Evolutionary conservation across 2,797 vertebrate genomes (phyloP).

Genomic region (Natrix natrix): DNA sequence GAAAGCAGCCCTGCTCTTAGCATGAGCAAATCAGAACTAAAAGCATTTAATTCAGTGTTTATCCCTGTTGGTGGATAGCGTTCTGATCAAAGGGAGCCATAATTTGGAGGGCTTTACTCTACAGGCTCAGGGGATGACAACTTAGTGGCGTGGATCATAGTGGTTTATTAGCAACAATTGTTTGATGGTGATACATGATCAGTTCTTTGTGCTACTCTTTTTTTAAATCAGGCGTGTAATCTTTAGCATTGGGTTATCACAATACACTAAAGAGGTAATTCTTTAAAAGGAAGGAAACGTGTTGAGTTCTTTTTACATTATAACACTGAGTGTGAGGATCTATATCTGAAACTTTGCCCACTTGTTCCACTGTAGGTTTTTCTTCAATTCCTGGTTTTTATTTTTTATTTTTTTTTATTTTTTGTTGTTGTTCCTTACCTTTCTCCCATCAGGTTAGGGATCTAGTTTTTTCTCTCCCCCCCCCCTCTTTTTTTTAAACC

Average conservation of each 20-base stretch:
- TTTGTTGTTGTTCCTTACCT: not conserved
- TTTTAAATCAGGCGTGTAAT: slow-evolving; percentile 12
- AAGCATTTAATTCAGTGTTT: not conserved
- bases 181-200: slow-evolving; percentile 44
- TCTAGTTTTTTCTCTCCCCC: not conserved
- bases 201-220: slow-evolving; percentile 10
- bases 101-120: not conserved
- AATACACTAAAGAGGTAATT: slow-evolving; percentile 39
- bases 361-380: not conserved
- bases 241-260: slow-evolving; percentile 48
- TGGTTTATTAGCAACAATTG: slow-evolving; percentile 23
- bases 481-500: not conserved
- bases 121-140: not conserved
- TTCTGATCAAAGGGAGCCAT: not conserved
- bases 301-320: slow-evolving; percentile 55
- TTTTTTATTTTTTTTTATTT: not conserved
- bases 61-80: not conserved
- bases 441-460: not conserved
- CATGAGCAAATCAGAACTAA: not conserved
- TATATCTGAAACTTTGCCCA: not conserved
- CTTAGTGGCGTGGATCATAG: not conserved
- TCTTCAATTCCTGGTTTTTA: not conserved
- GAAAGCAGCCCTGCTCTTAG: not conserved
- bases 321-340: not conserved
- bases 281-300: slow-evolving; percentile 21